Evolutionary conservation across 2,888 invertebrate genomes (phyloP).

Genomic region (Geotrupes spiniger): DNA sequence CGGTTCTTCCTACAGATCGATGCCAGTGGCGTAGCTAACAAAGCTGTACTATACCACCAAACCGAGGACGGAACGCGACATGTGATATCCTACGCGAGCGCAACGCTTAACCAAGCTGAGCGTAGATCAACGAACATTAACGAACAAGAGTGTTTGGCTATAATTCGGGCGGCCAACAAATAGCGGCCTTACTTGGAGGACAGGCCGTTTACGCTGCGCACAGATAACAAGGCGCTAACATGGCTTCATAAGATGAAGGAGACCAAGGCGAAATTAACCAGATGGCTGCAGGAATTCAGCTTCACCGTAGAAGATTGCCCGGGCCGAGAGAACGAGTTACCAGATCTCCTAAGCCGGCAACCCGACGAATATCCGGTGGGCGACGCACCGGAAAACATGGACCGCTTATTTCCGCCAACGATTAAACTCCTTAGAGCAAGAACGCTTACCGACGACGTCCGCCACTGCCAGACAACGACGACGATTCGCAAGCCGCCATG

Average conservation of each 20-base stretch:
- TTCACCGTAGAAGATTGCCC: constrained; percentile 30
- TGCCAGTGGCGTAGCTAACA: constrained; percentile 27
- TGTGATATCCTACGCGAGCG: constrained; percentile 11
- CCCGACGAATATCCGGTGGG: constrained; percentile 5
- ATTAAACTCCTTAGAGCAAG: too few species aligned
- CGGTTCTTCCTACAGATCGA: constrained; percentile 30
- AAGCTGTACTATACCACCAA: neutral
- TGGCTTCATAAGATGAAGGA: constrained; percentile 26
- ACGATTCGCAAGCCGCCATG: neutral
- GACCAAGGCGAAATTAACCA: constrained; percentile 19
- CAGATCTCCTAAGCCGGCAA: constrained; percentile 24
- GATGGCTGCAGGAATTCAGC: constrained; percentile 27
- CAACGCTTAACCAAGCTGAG: constrained; percentile 21
- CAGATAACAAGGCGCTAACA: constrained; percentile 27
- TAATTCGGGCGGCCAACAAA: constrained; percentile 30
- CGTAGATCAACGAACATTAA: constrained; percentile 30
- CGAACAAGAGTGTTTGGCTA: constrained; percentile 31
- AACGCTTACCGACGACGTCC: too few species aligned
- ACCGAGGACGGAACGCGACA: too few species aligned
- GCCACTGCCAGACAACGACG: neutral
- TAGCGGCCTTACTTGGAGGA: constrained; percentile 31
- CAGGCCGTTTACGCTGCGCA: constrained; percentile 25
- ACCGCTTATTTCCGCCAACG: too few species aligned
- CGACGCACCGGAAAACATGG: too few species aligned
- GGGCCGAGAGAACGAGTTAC: constrained; percentile 25